Percentiles rank a stretch among this genome's conserved stretches.
These are phyloP conservation scores for Coilia nasus DNA, from an alignment of 2,797 vertebrate species.

Conservation along the genomic window DNA sequence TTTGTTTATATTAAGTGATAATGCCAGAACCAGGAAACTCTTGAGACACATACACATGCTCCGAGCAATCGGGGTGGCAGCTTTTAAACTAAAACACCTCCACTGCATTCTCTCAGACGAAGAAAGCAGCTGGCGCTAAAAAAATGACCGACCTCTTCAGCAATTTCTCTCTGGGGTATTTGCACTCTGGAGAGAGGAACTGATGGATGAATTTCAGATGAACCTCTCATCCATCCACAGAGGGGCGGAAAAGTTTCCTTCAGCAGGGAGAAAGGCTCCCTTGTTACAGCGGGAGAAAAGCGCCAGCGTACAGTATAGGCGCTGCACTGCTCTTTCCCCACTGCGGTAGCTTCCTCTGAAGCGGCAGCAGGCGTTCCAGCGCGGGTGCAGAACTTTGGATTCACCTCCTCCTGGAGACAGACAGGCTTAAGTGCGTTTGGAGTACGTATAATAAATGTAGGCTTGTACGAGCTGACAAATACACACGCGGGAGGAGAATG, in stretches of 20 bases:
- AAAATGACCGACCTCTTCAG: conserved; percentile 60
- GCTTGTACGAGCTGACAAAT: conserved; percentile 47
- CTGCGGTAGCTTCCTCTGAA: conserved; percentile 58
- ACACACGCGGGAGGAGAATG: conserved; percentile 37
- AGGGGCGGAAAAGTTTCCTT: conserved; percentile 62
- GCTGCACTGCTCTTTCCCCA: neutral
- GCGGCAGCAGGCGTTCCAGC: conserved; percentile 47
- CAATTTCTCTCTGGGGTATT: conserved; percentile 68
- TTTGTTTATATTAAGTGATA: conserved; percentile 61
- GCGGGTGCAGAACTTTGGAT: conserved; percentile 30
- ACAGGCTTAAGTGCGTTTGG: conserved; percentile 59
- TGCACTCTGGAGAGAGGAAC: conserved; percentile 59
- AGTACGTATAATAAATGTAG: conserved; percentile 59
- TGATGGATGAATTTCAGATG: conserved; percentile 76
- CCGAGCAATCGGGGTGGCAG: conserved; percentile 25
- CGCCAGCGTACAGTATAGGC: too few relatives aligned
- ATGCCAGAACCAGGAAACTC: conserved; percentile 49
- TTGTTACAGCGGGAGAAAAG: neutral
- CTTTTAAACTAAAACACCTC: conserved; percentile 44
- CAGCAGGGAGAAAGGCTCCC: conserved; percentile 33
- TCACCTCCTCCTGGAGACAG: conserved; percentile 50
- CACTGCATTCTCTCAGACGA: conserved; percentile 36
- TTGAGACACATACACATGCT: conserved; percentile 26
- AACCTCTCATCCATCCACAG: conserved; percentile 49
- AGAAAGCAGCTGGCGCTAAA: conserved; percentile 50